Evolutionary conservation across 2,888 invertebrate genomes (phyloP).

Genomic region (Lissonota sp.): DNA sequence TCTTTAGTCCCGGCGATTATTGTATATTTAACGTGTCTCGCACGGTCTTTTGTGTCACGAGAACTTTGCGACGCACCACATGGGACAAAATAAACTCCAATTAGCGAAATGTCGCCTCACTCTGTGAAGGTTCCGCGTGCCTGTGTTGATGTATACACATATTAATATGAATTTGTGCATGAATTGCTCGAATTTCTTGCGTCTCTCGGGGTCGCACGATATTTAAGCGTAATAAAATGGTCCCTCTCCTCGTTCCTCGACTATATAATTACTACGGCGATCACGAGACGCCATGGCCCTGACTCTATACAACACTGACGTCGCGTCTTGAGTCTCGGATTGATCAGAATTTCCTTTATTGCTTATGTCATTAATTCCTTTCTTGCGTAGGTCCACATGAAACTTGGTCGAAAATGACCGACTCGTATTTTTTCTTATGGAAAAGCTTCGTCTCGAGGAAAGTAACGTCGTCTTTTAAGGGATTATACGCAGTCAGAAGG

Average conservation of each 20-base stretch:
- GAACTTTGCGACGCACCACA: background rate
- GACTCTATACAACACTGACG: slow-evolving; percentile 35
- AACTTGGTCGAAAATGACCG: no score
- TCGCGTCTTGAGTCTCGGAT: slow-evolving; percentile 27
- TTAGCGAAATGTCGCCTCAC: background rate
- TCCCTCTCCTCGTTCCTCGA: slow-evolving; percentile 12
- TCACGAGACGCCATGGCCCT: slow-evolving; percentile 41
- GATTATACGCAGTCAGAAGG: no score
- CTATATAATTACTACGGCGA: slow-evolving; percentile 15
- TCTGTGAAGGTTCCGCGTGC: background rate
- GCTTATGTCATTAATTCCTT: background rate
- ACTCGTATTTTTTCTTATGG: no score
- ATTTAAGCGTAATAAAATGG: slow-evolving; percentile 33
- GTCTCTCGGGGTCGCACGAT: slow-evolving; percentile 39
- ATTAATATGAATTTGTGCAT: background rate
- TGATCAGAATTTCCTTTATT: slow-evolving; percentile 27
- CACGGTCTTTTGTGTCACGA: background rate
- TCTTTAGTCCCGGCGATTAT: background rate
- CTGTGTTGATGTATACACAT: background rate
- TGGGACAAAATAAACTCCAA: slow-evolving; percentile 7
- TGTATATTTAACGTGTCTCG: background rate
- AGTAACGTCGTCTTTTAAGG: no score
- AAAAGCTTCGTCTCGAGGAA: no score
- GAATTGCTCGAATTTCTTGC: slow-evolving; percentile 29
- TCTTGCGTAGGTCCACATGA: background rate